These are phyloP conservation scores for Zygogramma bicolorata DNA, from an alignment of 2,888 invertebrate species.

Conservation along the genomic window DNA sequence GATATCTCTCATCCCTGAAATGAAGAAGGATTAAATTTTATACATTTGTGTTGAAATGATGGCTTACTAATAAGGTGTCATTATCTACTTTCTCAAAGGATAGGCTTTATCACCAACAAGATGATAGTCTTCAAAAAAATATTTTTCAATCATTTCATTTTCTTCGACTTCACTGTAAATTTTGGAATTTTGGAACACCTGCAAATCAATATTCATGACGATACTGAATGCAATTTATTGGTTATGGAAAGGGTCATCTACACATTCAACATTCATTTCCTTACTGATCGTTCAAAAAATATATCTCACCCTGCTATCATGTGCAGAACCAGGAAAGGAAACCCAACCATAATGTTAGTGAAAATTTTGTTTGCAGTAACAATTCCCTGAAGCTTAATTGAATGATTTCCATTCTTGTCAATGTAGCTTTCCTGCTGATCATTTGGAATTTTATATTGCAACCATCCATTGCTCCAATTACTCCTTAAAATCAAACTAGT, in stretches of 20 bases:
- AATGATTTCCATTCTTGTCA: too few species aligned
- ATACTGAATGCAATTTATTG: background rate
- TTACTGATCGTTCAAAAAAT: background rate
- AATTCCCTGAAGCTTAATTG: too few species aligned
- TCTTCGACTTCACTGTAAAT: too few species aligned
- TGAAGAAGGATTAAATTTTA: background rate
- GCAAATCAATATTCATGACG: background rate
- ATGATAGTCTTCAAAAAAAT: conserved; percentile 16
- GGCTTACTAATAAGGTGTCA: background rate
- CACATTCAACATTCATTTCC: background rate
- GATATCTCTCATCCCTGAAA: background rate
- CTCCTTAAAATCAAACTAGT: background rate
- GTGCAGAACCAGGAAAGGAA: conserved; percentile 17
- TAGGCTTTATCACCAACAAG: conserved; percentile 14
- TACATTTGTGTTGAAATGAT: background rate
- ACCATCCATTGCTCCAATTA: conserved; percentile 22
- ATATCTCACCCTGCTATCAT: conserved; percentile 5
- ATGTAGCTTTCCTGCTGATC: conserved; percentile 10
- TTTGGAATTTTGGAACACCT: conserved; percentile 7
- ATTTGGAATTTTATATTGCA: conserved; percentile 17
- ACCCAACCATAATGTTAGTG: too few species aligned
- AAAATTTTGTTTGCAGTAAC: too few species aligned
- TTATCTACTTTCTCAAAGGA: conserved; percentile 2
- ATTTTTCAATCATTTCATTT: too few species aligned
- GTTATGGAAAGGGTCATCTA: background rate